Conservation (phyloP, 2,113 vertebrate species). For the Lampris incognitus region DNA sequence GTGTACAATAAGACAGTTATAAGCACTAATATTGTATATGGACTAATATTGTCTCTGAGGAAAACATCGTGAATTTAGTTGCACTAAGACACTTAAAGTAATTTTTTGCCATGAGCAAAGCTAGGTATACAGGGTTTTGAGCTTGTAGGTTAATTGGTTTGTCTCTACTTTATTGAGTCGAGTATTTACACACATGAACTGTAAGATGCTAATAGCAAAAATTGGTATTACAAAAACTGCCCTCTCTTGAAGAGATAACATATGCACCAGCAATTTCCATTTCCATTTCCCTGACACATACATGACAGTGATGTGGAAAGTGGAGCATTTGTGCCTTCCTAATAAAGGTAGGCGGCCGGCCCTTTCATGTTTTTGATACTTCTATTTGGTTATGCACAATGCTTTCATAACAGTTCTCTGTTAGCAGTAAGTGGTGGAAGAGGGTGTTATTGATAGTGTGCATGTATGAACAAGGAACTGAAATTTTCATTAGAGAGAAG, state of each 20-base stretch:
- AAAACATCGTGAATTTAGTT: too few species aligned
- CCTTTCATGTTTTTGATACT: conserved; percentile 41
- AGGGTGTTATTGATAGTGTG: conserved; percentile 66
- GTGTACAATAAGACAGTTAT: too few species aligned
- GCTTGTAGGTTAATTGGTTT: neutral
- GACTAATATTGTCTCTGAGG: too few species aligned
- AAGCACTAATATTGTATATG: too few species aligned
- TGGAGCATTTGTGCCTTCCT: conserved; percentile 7
- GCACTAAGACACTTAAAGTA: too few species aligned
- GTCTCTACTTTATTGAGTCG: neutral
- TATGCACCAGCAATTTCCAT: conserved; percentile 3
- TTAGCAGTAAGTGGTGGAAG: conserved; percentile 38
- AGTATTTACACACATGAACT: conserved; percentile 13
- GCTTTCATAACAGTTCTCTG: conserved; percentile 40
- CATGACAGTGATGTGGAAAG: neutral
- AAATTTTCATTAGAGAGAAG: conserved; percentile 75
- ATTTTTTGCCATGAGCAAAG: neutral
- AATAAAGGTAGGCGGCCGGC: conserved; percentile 16
- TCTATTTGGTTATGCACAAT: conserved; percentile 41
- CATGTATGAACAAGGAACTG: conserved; percentile 65
- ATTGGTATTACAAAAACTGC: neutral
- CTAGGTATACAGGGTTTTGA: conserved; percentile 3
- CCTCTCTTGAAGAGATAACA: neutral
- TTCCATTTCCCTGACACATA: conserved; percentile 6
- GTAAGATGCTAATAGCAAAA: neutral